Percentiles rank a stretch among this genome's conserved stretches.
phyloP scores from a whole-genome alignment of 2,113 vertebrate genomes.

The Lipotes vexillifer region DNA sequence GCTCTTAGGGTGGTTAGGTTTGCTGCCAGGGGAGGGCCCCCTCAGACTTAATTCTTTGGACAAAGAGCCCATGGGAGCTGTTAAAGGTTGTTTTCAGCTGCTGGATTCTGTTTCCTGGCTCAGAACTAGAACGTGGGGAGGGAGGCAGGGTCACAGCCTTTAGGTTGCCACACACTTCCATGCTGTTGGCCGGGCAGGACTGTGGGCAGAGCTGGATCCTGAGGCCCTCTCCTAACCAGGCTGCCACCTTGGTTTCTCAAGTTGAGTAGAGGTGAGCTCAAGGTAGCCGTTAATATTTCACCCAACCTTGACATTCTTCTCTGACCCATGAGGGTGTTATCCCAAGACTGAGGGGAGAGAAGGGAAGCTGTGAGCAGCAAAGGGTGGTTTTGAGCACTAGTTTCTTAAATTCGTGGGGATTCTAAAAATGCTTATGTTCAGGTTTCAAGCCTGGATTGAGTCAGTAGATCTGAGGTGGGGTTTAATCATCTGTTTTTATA shows the following conservation, averaged over 20 bases:
- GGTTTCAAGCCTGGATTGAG: background rate
- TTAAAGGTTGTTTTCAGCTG: background rate
- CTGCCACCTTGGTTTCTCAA: background rate
- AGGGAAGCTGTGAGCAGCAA: background rate
- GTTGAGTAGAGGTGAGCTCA: background rate
- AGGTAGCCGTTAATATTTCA: conserved; percentile 13
- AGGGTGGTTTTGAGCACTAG: background rate
- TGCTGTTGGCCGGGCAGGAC: too few relatives aligned
- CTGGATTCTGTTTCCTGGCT: background rate
- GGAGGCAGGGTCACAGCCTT: background rate
- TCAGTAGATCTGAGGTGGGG: background rate
- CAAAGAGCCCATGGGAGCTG: background rate
- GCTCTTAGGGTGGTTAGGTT: background rate
- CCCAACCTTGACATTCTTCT: background rate
- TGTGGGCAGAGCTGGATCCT: background rate
- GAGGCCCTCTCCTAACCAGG: background rate
- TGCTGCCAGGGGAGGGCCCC: background rate
- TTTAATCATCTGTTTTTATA: background rate
- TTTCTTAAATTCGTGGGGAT: background rate
- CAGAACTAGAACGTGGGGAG: background rate
- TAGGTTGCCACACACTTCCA: accelerated
- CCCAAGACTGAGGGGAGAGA: background rate
- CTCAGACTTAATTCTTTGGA: background rate
- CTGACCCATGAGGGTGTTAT: background rate
- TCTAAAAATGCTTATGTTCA: background rate